Percentiles rank a stretch among this genome's conserved stretches.
phyloP scores from a whole-genome alignment of 2,888 invertebrate species.

The Folsomia manolachei region DNA sequence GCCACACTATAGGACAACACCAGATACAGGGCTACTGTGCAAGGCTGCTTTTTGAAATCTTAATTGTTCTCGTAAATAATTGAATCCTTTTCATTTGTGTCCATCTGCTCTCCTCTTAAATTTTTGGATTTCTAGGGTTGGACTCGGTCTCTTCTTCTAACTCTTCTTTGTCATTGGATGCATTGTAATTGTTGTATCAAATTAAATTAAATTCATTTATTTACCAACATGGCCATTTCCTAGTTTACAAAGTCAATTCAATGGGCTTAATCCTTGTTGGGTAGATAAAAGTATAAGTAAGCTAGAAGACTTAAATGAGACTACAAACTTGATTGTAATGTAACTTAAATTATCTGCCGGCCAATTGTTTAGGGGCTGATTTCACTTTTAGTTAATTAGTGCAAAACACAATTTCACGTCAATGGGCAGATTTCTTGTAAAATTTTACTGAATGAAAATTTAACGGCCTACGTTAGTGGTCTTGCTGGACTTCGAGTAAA shows the following conservation, averaged over 20 bases:
- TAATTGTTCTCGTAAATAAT: background rate
- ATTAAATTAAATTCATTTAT: constrained; percentile 4
- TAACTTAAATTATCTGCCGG: background rate
- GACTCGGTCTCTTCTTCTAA: background rate
- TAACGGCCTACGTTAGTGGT: too few relatives aligned
- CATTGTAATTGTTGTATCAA: background rate
- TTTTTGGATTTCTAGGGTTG: background rate
- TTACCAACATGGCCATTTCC: background rate
- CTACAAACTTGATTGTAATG: too few relatives aligned
- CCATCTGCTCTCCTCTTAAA: constrained; percentile 5
- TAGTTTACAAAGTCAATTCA: background rate
- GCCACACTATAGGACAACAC: background rate
- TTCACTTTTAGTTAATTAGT: background rate
- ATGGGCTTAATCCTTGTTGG: too few relatives aligned
- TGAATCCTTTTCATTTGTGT: constrained; percentile 1
- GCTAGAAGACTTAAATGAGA: too few relatives aligned
- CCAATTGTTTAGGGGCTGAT: background rate
- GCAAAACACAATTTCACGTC: background rate
- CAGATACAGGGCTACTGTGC: background rate
- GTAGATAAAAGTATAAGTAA: too few relatives aligned
- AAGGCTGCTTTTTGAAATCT: background rate
- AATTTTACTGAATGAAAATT: background rate
- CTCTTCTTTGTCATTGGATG: background rate
- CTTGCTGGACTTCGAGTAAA: too few relatives aligned
- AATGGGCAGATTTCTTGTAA: background rate